Base-by-base conservation (phyloP, 2,888 invertebrate species). In the Rhopalosiphum nymphaeae region DNA sequence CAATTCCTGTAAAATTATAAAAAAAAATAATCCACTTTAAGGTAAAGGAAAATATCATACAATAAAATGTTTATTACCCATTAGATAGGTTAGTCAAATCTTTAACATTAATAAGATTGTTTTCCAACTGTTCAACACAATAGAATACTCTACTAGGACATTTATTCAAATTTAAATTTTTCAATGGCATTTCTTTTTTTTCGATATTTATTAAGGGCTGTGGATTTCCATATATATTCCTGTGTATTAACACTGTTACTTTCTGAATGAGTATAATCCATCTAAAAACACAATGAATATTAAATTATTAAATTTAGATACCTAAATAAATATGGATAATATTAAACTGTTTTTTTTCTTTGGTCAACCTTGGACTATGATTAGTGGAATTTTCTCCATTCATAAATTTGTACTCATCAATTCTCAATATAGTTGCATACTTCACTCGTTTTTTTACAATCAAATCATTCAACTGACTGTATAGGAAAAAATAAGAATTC, bases 401-500 rank as follows among this genome's bases (percentile, higher is more conserved):
- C 5, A 61, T n/a, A 87, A 94, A 94, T 91, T 0, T 49, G 53
- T 49, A 91, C 25, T 94, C 16, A 13, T 94, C 91, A 44, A 94
- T 94, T 9, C 42, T 67, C 5, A 94, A 53, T 25, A 94, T 86
- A 0, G 91, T 94, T 61, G 86, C 91, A 61, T 91, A 94, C 13
- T 94, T 94, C 0, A 94, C 9, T 91, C 87, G 36, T 29, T 86
- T 61, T 87, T 67, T n/a, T 3, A 25, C 13, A 9, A 94, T 90
- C 11, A 94, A 53, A 67, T 67, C 3, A 1, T 90, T 86, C 26
- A 94, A 67, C 16, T 53, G 29, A 11, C 10, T 10, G 46, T 21
- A 49, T 16, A 94, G 44, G n/a, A 85, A 94, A 26, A 94, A 94
- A 94, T 94, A 94, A 46, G 94, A 94, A 44, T 94, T 94, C 94